Evolutionary conservation across 2,888 invertebrate species (phyloP).

Genomic region (Euzophera pinguis): DNA sequence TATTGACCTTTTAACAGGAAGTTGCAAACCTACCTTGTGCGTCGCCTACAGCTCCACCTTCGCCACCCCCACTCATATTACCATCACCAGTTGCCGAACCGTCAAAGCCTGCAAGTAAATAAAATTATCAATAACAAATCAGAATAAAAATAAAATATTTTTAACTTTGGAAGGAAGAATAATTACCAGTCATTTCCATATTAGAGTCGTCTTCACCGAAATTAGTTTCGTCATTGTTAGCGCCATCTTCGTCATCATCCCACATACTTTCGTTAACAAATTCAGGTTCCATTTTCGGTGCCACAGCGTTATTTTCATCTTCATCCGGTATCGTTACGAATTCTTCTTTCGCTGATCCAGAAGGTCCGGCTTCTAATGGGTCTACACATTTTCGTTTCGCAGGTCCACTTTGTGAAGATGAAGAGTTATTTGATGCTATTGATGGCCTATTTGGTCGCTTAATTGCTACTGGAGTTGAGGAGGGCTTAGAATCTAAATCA

Average conservation of each 20-base stretch:
- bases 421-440: slow-evolving; percentile 80
- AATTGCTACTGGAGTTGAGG: slow-evolving; percentile 81
- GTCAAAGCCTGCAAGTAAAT: slow-evolving; percentile 65
- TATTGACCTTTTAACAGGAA: slow-evolving; percentile 29
- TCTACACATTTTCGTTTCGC: slow-evolving; percentile 80
- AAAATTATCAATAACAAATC: not conserved
- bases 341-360: slow-evolving; percentile 76
- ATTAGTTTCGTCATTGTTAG: slow-evolving; percentile 81
- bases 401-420: slow-evolving; percentile 79
- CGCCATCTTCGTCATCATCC: slow-evolving; percentile 81
- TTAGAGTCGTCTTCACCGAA: slow-evolving; percentile 84
- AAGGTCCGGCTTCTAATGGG: slow-evolving; percentile 81
- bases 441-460: slow-evolving; percentile 84
- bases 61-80: slow-evolving; percentile 71
- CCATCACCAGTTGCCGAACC: slow-evolving; percentile 74
- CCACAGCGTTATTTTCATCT: slow-evolving; percentile 78
- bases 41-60: slow-evolving; percentile 77
- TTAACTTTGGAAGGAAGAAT: not conserved
- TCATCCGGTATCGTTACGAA: slow-evolving; percentile 77
- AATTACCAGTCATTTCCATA: slow-evolving; percentile 81
- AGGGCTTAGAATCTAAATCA: slow-evolving; percentile 82
- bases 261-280: slow-evolving; percentile 81
- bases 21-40: slow-evolving; percentile 78
- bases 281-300: slow-evolving; percentile 84
- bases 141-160: not conserved